These are phyloP conservation scores for Diarsia mendica DNA, from an alignment of 2,888 invertebrate genomes.

Conservation along the genomic window DNA sequence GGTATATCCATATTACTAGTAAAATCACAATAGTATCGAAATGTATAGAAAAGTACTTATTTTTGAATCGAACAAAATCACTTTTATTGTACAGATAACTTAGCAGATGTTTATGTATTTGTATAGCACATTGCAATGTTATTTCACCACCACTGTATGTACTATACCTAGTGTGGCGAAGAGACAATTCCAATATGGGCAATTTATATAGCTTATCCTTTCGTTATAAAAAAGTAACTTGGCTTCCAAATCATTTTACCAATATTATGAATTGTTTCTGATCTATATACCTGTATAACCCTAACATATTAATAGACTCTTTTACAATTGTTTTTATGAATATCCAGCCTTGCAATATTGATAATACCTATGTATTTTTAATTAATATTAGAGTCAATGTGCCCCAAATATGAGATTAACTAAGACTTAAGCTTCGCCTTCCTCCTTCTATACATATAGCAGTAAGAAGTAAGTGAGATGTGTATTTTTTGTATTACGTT, in stretches of 20 bases:
- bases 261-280: slow-evolving; percentile 16
- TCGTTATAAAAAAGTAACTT: not conserved
- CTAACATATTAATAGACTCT: not conserved
- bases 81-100: slow-evolving; percentile 39
- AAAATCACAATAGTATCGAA: slow-evolving; percentile 25
- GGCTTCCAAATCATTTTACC: slow-evolving; percentile 23
- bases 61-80: slow-evolving; percentile 46
- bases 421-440: slow-evolving; percentile 84
- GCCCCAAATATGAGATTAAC: slow-evolving; percentile 73
- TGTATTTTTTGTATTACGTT: slow-evolving; percentile 78
- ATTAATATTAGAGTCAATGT: slow-evolving; percentile 64
- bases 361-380: slow-evolving; percentile 46
- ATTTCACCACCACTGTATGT: not conserved
- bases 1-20: too few relatives aligned
- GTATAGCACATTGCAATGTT: slow-evolving; percentile 14
- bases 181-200: not conserved
- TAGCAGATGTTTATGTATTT: slow-evolving; percentile 34
- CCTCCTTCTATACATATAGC: slow-evolving; percentile 80
- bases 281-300: slow-evolving; percentile 9
- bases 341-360: slow-evolving; percentile 46
- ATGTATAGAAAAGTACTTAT: slow-evolving; percentile 44
- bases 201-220: too few relatives aligned
- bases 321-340: slow-evolving; percentile 19
- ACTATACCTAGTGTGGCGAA: not conserved
- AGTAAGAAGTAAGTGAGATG: slow-evolving; percentile 76